Conservation (phyloP, 2,888 invertebrate genomes). For the Chrysopilus asiliformis region DNA sequence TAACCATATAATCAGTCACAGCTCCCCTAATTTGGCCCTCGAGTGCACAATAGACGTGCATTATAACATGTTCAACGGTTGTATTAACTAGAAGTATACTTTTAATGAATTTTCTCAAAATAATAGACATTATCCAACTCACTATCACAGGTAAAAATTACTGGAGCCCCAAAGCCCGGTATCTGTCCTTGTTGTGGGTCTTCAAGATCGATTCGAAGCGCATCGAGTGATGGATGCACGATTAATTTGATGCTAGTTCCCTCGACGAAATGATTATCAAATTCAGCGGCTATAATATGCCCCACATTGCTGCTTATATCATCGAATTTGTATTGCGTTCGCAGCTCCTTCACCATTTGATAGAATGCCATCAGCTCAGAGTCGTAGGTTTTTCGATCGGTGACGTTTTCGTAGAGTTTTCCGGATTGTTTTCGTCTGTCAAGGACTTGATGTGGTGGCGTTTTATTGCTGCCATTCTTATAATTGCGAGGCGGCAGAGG, state of each 20-base stretch:
- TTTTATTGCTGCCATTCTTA: background rate
- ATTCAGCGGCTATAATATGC: slow-evolving; percentile 74
- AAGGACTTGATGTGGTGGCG: slow-evolving; percentile 13
- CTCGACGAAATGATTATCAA: slow-evolving; percentile 63
- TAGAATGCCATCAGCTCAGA: slow-evolving; percentile 70
- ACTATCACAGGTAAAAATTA: slow-evolving; percentile 90
- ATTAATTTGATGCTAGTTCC: slow-evolving; percentile 81
- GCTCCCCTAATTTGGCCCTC: slow-evolving; percentile 57
- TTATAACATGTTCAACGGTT: slow-evolving; percentile 71
- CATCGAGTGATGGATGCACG: slow-evolving; percentile 47
- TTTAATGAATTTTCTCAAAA: slow-evolving; percentile 11
- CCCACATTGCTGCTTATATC: slow-evolving; percentile 75
- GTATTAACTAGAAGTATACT: slow-evolving; percentile 56
- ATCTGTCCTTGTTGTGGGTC: slow-evolving; percentile 23
- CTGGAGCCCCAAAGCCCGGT: slow-evolving; percentile 44
- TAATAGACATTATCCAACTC: slow-evolving; percentile 23
- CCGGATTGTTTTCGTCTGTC: slow-evolving; percentile 39
- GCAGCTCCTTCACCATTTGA: slow-evolving; percentile 64
- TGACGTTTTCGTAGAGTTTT: slow-evolving; percentile 55
- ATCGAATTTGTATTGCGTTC: slow-evolving; percentile 60
- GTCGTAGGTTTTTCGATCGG: slow-evolving; percentile 53
- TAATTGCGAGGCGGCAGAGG: slow-evolving; percentile 46
- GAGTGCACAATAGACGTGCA: slow-evolving; percentile 68
- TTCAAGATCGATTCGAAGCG: slow-evolving; percentile 29
- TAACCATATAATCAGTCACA: slow-evolving; percentile 51